phyloP scores from a whole-genome alignment of 2,113 vertebrate species.

The Psittacara wagleri region DNA sequence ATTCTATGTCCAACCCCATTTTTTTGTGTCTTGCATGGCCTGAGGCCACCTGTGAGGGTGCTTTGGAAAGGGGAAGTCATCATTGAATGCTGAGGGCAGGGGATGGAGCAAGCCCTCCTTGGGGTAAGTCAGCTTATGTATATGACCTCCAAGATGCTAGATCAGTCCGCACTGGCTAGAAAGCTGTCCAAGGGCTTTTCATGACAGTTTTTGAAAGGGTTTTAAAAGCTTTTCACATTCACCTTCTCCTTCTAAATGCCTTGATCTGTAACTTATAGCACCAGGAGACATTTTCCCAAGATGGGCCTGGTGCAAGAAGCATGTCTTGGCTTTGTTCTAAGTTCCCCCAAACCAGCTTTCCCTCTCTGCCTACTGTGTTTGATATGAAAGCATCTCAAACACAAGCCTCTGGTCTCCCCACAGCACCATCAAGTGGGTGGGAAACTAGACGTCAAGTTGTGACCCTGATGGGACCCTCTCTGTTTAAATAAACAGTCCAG shows the following conservation, averaged over 20 bases:
- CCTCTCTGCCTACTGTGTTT: not conserved
- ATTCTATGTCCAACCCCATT: not conserved
- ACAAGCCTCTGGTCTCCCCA: not conserved
- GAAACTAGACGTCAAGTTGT: slow-evolving; percentile 26
- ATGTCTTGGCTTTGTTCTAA: slow-evolving; percentile 38
- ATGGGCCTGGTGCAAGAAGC: slow-evolving; percentile 1
- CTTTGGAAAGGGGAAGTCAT: not conserved
- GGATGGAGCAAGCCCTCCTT: not conserved
- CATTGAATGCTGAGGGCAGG: not conserved
- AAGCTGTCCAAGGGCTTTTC: not conserved
- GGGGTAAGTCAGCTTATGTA: not conserved
- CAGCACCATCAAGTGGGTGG: not conserved
- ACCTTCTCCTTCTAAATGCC: not conserved
- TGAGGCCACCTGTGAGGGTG: not conserved
- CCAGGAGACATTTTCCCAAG: not conserved
- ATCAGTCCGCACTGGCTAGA: not conserved
- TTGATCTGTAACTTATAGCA: not conserved
- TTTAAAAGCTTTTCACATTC: not conserved
- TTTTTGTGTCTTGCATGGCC: not conserved
- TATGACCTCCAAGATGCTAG: not conserved
- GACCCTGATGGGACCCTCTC: slow-evolving; percentile 51
- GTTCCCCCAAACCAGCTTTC: not conserved
- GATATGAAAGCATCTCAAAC: not conserved
- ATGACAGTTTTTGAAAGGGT: not conserved
- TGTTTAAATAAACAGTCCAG: slow-evolving; percentile 60